Evolutionary conservation across 2,797 vertebrate species (phyloP).

Genomic region (Dromococcyx pavoninus): DNA sequence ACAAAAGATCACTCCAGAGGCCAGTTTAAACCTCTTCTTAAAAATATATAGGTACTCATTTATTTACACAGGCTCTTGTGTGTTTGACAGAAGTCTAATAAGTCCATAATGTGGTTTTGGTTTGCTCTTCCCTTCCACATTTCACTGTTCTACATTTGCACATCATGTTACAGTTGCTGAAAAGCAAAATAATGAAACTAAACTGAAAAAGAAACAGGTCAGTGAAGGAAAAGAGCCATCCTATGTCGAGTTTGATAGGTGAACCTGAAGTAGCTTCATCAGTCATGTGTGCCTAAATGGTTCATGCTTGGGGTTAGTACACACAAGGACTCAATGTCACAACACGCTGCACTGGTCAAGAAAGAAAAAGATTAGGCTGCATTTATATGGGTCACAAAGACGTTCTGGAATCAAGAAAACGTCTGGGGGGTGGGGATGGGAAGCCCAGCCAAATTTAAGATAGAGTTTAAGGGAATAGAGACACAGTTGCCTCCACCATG

Average conservation of each 20-base stretch:
- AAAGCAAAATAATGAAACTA: neutral
- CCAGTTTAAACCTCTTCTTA: neutral
- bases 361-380: neutral
- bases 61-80: neutral
- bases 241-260: neutral
- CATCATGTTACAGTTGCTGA: neutral
- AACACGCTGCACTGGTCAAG: neutral
- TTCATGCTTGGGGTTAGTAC: neutral
- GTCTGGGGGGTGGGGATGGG: neutral
- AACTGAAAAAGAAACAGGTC: neutral
- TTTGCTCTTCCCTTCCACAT: neutral
- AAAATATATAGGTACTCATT: neutral
- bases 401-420: neutral
- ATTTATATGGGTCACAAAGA: neutral
- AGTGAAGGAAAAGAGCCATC: neutral
- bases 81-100: neutral
- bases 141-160: neutral
- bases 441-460: neutral
- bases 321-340: neutral
- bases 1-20: neutral
- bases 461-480: neutral
- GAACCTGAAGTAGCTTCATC: neutral
- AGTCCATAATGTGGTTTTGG: neutral
- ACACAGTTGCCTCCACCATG: neutral
- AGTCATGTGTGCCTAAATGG: neutral